phyloP scores from a whole-genome alignment of 2,888 invertebrate species.

The Sarcophaga rosellei region DNA sequence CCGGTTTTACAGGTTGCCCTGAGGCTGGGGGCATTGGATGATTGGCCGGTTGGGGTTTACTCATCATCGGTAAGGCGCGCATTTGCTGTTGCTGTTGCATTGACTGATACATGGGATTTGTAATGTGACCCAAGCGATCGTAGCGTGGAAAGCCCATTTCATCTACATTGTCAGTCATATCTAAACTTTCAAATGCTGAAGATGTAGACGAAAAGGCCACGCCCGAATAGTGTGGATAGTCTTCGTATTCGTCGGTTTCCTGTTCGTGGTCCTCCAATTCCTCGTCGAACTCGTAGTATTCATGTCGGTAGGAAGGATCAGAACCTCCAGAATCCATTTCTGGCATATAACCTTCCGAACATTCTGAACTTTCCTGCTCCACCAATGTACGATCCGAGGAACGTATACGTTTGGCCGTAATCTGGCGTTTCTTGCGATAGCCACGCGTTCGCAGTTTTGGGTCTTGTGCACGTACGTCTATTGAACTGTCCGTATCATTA shows the following conservation, averaged over 20 bases:
- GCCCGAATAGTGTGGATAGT: conserved; percentile 81
- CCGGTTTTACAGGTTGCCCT: conserved; percentile 81
- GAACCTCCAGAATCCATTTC: conserved; percentile 85
- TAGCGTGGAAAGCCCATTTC: conserved; percentile 86
- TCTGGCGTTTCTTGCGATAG: conserved; percentile 86
- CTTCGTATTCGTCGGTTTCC: conserved; percentile 83
- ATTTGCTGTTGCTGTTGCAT: conserved; percentile 52
- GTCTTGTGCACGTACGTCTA: conserved; percentile 85
- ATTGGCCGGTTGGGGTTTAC: conserved; percentile 75
- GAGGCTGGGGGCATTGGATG: conserved; percentile 77
- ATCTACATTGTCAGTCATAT: conserved; percentile 85
- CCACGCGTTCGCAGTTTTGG: conserved; percentile 86
- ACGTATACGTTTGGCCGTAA: conserved; percentile 79
- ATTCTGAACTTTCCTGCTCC: conserved; percentile 85
- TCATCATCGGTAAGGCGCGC: conserved; percentile 36
- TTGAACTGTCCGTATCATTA: conserved; percentile 88
- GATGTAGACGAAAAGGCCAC: conserved; percentile 74
- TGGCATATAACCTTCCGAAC: conserved; percentile 87
- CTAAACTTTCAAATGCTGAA: conserved; percentile 83
- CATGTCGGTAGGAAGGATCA: conserved; percentile 83
- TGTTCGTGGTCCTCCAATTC: conserved; percentile 79
- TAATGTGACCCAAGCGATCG: conserved; percentile 83
- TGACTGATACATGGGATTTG: conserved; percentile 79
- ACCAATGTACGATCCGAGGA: conserved; percentile 76
- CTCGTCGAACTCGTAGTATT: conserved; percentile 81